These are phyloP conservation scores for Aelia acuminata DNA, from an alignment of 2,888 invertebrate species.

Conservation along the genomic window DNA sequence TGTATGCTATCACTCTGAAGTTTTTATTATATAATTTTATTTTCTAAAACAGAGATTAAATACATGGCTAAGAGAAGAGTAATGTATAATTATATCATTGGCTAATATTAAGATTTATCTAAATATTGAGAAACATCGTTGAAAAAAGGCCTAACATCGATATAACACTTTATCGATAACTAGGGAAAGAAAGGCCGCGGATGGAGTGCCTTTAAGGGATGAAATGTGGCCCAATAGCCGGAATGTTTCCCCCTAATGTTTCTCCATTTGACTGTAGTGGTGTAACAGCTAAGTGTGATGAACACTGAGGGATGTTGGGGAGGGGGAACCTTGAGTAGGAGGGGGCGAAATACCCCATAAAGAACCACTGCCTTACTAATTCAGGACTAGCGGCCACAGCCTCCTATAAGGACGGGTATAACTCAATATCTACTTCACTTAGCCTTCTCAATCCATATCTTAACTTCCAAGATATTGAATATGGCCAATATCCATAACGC, in stretches of 20 bases:
- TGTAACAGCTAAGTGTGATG: conserved; percentile 45
- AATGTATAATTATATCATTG: too few species aligned
- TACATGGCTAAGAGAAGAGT: too few species aligned
- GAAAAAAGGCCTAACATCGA: too few species aligned
- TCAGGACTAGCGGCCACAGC: conserved; percentile 19
- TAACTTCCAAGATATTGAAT: background rate
- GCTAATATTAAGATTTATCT: too few species aligned
- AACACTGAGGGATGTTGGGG: conserved; percentile 15
- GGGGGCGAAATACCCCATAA: conserved; percentile 10
- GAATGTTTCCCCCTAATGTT: conserved; percentile 43
- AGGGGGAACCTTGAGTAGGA: background rate
- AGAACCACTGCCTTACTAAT: conserved; percentile 41
- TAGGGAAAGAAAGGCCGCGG: background rate
- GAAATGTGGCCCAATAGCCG: conserved; percentile 18
- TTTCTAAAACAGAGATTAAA: too few species aligned
- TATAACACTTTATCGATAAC: too few species aligned
- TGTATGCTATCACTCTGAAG: too few species aligned
- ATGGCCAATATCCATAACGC: background rate
- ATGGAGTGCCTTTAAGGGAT: conserved; percentile 8
- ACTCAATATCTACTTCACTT: conserved; percentile 42
- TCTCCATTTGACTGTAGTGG: conserved; percentile 49
- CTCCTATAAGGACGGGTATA: conserved; percentile 33
- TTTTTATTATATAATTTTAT: too few species aligned
- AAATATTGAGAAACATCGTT: too few species aligned
- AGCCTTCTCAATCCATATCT: conserved; percentile 22